Evolutionary conservation across 2,888 invertebrate species (phyloP).

Genomic region (Caenorhabditis panamensis): DNA sequence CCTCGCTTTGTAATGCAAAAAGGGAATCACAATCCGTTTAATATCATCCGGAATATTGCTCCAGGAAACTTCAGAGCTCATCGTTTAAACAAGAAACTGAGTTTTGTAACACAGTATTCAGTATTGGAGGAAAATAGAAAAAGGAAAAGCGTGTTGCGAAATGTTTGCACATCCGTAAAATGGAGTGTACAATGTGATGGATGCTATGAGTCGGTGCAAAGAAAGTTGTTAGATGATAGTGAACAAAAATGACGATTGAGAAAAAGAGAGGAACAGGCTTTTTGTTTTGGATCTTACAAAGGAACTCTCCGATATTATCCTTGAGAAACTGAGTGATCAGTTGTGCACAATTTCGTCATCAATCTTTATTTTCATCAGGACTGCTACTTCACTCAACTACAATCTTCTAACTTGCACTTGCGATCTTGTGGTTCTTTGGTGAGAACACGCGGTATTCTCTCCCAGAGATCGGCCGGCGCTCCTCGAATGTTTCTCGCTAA

Average conservation of each 20-base stretch:
- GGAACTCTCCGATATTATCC: too few species aligned
- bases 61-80: conserved; percentile 3
- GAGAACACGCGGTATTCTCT: neutral
- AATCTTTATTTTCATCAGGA: too few species aligned
- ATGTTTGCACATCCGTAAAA: conserved; percentile 5
- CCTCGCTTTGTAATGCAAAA: conserved; percentile 7
- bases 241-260: too few species aligned
- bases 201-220: neutral
- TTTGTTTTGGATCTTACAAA: too few species aligned
- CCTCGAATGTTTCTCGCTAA: conserved; percentile 10
- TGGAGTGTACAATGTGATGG: neutral
- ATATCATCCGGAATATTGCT: neutral
- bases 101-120: too few species aligned
- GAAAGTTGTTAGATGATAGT: neutral
- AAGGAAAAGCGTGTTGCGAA: neutral
- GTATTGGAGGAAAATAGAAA: too few species aligned
- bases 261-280: too few species aligned
- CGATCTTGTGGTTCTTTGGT: neutral
- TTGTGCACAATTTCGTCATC: too few species aligned
- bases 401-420: neutral
- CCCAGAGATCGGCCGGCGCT: neutral
- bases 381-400: too few species aligned
- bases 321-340: too few species aligned
- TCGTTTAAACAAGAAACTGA: neutral
- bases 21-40: neutral